These are phyloP conservation scores for Agrochola litura DNA, from an alignment of 2,888 invertebrate species.

Conservation along the genomic window DNA sequence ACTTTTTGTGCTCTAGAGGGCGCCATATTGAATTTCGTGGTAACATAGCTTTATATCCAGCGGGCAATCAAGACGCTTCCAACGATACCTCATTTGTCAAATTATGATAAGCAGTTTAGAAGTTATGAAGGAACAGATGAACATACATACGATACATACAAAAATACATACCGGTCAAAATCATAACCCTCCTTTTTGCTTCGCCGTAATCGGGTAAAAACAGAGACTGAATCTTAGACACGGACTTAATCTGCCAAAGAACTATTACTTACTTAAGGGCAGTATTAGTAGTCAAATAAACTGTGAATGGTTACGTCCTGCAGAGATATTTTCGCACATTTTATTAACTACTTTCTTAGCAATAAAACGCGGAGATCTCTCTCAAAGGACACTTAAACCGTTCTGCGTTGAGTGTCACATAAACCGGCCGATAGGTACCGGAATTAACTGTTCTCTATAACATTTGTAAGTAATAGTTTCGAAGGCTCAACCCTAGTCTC, in stretches of 20 bases:
- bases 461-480: conserved; percentile 69
- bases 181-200: too few relatives aligned
- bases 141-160: too few relatives aligned
- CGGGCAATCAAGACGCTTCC: too few relatives aligned
- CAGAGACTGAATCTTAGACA: neutral
- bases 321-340: conserved; percentile 68
- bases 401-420: conserved; percentile 74
- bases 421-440: conserved; percentile 72
- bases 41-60: too few relatives aligned
- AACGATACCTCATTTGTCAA: too few relatives aligned
- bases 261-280: conserved; percentile 41
- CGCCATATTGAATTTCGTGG: too few relatives aligned
- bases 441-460: conserved; percentile 73
- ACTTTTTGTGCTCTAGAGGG: too few relatives aligned
- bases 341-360: conserved; percentile 70
- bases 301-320: conserved; percentile 52
- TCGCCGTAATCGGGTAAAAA: neutral
- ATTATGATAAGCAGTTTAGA: too few relatives aligned
- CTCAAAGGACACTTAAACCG: conserved; percentile 68
- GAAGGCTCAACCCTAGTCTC: conserved; percentile 49
- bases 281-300: conserved; percentile 63
- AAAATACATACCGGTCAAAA: too few relatives aligned
- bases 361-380: conserved; percentile 69
- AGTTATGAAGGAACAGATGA: too few relatives aligned
- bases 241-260: conserved; percentile 27